Conservation (phyloP, 35 echinoderm and acorn worm genomes). For the Anneissia japonica region DNA sequence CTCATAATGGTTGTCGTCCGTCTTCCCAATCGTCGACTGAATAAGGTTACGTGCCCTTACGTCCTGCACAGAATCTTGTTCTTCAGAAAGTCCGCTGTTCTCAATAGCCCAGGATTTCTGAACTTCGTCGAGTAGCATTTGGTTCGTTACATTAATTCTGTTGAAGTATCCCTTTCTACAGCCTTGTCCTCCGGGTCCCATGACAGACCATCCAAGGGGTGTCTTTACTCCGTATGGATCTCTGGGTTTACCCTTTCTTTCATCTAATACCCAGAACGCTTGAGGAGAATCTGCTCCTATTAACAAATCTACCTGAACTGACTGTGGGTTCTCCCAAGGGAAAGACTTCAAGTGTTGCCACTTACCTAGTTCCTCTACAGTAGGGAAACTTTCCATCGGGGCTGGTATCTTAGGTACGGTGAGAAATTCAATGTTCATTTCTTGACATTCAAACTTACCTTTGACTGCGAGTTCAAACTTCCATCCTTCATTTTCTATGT, state of each 20-base stretch:
- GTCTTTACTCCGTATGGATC: slow-evolving; percentile 40
- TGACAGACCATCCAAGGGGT: slow-evolving; percentile 37
- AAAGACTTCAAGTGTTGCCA: slow-evolving; percentile 34
- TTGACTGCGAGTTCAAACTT: slow-evolving; percentile 10
- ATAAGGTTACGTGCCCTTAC: slow-evolving; percentile 8
- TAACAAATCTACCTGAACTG: slow-evolving; percentile 2
- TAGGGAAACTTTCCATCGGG: slow-evolving; percentile 18
- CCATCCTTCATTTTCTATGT: slow-evolving; percentile 34
- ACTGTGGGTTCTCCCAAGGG: slow-evolving; percentile 4
- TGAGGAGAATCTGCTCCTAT: slow-evolving; percentile 43
- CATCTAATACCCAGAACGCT: slow-evolving; percentile 38
- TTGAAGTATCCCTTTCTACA: slow-evolving; percentile 4
- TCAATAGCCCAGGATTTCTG: slow-evolving; percentile 26
- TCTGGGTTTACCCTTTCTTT: slow-evolving; percentile 13
- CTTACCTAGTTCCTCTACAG: slow-evolving; percentile 1
- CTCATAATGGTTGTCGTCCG: slow-evolving; percentile 12
- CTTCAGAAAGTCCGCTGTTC: slow-evolving; percentile 6
- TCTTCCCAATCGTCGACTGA: neutral
- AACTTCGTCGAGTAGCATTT: slow-evolving; percentile 10
- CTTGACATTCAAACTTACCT: slow-evolving; percentile 29
- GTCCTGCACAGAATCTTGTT: slow-evolving; percentile 39
- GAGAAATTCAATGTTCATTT: slow-evolving; percentile 17
- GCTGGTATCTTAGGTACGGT: slow-evolving; percentile 38
- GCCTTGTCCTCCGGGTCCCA: slow-evolving; percentile 37
- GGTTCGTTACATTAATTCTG: slow-evolving; percentile 9